Evolutionary conservation across 2,113 vertebrate genomes (phyloP).

Genomic region (Ceyx cyanopectus): DNA sequence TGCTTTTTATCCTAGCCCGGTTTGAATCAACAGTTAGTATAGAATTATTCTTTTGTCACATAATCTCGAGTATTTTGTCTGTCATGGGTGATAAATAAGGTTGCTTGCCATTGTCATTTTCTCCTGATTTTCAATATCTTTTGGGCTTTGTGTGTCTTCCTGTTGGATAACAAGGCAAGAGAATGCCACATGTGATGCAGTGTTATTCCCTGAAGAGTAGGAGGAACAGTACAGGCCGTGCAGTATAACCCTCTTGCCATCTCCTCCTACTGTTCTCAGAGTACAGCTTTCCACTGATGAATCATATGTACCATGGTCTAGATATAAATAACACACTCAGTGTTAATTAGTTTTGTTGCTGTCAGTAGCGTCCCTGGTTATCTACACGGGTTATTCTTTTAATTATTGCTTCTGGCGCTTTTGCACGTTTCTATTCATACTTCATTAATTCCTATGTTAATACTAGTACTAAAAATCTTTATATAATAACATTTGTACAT

Average conservation of each 20-base stretch:
- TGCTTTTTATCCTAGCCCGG: neutral
- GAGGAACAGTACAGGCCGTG: neutral
- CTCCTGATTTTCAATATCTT: neutral
- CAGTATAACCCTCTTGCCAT: neutral
- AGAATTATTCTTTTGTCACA: neutral
- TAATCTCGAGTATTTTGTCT: neutral
- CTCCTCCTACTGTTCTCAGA: neutral
- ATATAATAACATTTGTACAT: neutral
- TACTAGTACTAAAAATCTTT: neutral
- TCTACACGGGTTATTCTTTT: neutral
- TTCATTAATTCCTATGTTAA: neutral
- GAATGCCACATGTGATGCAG: rapidly evolving
- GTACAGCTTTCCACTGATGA: neutral
- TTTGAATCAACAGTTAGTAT: neutral
- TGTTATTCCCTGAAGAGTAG: neutral
- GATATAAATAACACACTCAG: neutral
- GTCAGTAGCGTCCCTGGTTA: neutral
- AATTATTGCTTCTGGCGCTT: neutral
- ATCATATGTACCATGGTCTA: neutral
- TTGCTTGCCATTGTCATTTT: neutral
- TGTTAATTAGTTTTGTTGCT: neutral
- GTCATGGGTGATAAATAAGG: neutral
- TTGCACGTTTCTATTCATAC: neutral
- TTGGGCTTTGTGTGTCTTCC: neutral
- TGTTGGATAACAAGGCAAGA: neutral